Percentiles rank a stretch among this genome's conserved stretches.
Evolutionary conservation across 1,140 invertebrate genomes (phyloP).

Genomic region (Drosophila sucinea): DNA sequence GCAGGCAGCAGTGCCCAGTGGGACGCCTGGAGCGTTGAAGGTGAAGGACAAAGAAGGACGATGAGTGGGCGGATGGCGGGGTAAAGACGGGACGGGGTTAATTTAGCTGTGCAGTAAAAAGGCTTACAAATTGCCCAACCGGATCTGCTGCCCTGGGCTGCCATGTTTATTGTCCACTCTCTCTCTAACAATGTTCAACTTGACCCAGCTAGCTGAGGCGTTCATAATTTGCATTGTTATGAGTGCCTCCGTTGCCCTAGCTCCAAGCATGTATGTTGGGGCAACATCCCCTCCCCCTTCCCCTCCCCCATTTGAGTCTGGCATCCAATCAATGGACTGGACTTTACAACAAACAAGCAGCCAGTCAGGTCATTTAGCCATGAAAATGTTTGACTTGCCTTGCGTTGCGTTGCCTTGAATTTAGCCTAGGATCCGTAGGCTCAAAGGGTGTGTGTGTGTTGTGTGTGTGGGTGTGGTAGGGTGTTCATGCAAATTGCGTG

Average conservation of each 20-base stretch:
- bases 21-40: conserved; percentile 26
- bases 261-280: too few relatives aligned
- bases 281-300: background rate
- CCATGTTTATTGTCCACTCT: conserved; percentile 68
- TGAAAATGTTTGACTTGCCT: conserved; percentile 44
- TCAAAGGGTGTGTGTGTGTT: conserved; percentile 5
- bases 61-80: background rate
- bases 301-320: conserved; percentile 10
- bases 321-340: conserved; percentile 48
- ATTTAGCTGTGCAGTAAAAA: conserved; percentile 65
- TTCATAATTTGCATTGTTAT: conserved; percentile 73
- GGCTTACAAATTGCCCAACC: conserved; percentile 67
- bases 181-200: conserved; percentile 60
- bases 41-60: conserved; percentile 56
- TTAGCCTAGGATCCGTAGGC: conserved; percentile 25
- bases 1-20: conserved; percentile 23
- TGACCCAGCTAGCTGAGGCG: conserved; percentile 57
- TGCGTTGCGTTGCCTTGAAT: conserved; percentile 47
- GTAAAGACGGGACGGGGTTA: background rate
- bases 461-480: background rate
- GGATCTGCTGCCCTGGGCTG: conserved; percentile 36
- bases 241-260: background rate
- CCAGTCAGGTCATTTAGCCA: conserved; percentile 45
- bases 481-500: conserved; percentile 56
- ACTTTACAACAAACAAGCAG: conserved; percentile 33